Conservation (phyloP, 2,888 invertebrate genomes). For the Caenorhabditis doughertyi region DNA sequence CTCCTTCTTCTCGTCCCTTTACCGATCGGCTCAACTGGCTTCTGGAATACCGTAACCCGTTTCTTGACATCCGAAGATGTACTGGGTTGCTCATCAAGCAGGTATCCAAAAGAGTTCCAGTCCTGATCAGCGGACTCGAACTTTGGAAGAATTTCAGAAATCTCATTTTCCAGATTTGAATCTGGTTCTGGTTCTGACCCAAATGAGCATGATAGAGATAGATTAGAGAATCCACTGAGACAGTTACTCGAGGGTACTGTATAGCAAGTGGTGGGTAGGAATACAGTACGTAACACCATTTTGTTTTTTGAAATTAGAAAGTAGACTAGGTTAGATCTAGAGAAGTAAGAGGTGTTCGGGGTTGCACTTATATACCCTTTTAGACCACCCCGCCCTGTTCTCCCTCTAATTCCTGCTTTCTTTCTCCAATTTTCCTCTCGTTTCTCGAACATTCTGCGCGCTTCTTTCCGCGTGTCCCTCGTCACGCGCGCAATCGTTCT, state of each 20-base stretch:
- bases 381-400: background rate
- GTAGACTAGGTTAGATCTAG: too few species aligned
- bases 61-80: background rate
- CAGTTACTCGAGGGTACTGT: background rate
- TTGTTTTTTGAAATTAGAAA: background rate
- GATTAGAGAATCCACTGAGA: slow-evolving; percentile 15
- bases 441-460: slow-evolving; percentile 63
- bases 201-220: slow-evolving; percentile 20
- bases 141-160: slow-evolving; percentile 53
- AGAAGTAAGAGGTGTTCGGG: too few species aligned
- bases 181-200: background rate
- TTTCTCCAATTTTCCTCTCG: background rate
- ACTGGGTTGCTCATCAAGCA: slow-evolving; percentile 52
- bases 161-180: slow-evolving; percentile 35
- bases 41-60: slow-evolving; percentile 15
- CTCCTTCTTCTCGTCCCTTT: slow-evolving; percentile 39
- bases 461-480: slow-evolving; percentile 44
- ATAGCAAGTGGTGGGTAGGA: slow-evolving; percentile 15
- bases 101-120: slow-evolving; percentile 64
- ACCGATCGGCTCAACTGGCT: slow-evolving; percentile 40
- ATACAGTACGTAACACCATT: slow-evolving; percentile 42
- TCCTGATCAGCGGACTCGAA: slow-evolving; percentile 67
- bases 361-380: slow-evolving; percentile 32
- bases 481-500: slow-evolving; percentile 19
- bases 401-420: background rate